These are phyloP conservation scores for Zenarchopterus dispar DNA, from an alignment of 2,797 vertebrate species.

Conservation along the genomic window DNA sequence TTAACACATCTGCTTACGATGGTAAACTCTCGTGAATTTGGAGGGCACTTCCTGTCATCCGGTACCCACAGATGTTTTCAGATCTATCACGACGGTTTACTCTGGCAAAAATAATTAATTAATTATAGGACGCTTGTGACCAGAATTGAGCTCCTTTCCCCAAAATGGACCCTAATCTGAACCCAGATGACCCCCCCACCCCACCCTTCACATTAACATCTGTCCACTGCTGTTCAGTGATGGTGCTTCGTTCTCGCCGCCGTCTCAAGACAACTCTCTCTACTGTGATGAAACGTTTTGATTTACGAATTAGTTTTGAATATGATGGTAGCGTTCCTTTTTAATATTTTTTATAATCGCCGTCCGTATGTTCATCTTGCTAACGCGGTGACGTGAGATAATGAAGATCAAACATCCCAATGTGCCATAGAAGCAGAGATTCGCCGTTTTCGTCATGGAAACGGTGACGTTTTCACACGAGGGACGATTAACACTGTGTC, in stretches of 20 bases:
- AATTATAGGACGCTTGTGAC: too few species aligned
- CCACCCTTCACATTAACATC: constrained; percentile 14
- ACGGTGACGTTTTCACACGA: constrained; percentile 9
- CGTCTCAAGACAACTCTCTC: constrained; percentile 48
- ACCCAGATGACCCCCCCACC: constrained; percentile 5
- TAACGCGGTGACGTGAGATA: constrained; percentile 18
- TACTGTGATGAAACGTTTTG: constrained; percentile 63
- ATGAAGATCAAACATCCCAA: constrained; percentile 18
- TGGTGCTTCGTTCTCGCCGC: constrained; percentile 58
- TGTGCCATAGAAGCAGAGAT: constrained; percentile 68
- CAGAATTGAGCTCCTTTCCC: neutral
- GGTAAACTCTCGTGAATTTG: neutral
- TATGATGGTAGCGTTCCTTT: constrained; percentile 28
- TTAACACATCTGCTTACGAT: neutral
- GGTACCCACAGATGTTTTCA: constrained; percentile 1
- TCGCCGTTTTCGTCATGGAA: constrained; percentile 23
- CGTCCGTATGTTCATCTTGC: constrained; percentile 23
- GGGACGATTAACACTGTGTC: constrained; percentile 18
- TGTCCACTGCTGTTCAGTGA: constrained; percentile 53
- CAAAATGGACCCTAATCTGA: neutral
- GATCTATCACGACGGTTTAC: neutral
- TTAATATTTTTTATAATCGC: constrained; percentile 45
- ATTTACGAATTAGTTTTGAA: constrained; percentile 51
- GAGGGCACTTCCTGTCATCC: neutral
- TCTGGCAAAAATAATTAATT: too few species aligned